phyloP scores from a whole-genome alignment of 2,113 vertebrate species.

The Perccottus glenii region DNA sequence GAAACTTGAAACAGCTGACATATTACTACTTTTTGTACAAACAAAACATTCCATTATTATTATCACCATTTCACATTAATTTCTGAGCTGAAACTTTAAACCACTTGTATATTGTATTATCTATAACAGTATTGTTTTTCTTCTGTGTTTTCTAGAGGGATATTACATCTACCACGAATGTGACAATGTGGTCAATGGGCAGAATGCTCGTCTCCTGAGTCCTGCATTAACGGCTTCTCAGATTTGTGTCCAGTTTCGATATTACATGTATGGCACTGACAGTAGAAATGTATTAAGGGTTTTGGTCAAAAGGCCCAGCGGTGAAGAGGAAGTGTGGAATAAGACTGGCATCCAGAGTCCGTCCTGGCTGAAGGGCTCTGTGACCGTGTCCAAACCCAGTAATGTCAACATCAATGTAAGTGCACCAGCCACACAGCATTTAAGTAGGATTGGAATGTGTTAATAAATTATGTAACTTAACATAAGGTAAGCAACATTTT shows the following conservation, averaged over 20 bases:
- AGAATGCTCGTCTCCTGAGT: slow-evolving; percentile 75
- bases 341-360: slow-evolving; percentile 75
- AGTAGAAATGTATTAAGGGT: slow-evolving; percentile 55
- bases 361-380: slow-evolving; percentile 72
- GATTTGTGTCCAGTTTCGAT: slow-evolving; percentile 80
- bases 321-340: slow-evolving; percentile 70
- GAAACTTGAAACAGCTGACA: too few relatives aligned
- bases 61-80: too few relatives aligned
- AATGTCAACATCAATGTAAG: slow-evolving; percentile 74
- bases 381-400: slow-evolving; percentile 67
- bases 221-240: slow-evolving; percentile 46
- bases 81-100: too few relatives aligned
- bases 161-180: slow-evolving; percentile 81
- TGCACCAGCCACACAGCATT: slow-evolving; percentile 2
- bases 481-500: too few relatives aligned
- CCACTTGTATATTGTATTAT: too few relatives aligned
- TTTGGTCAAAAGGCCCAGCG: slow-evolving; percentile 42
- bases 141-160: slow-evolving; percentile 62
- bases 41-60: too few relatives aligned
- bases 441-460: too few relatives aligned
- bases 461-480: too few relatives aligned
- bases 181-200: slow-evolving; percentile 66
- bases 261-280: slow-evolving; percentile 80
- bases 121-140: neutral
- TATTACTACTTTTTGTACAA: too few relatives aligned